Evolutionary conservation across 2,888 invertebrate genomes (phyloP).

Genomic region (Euplexia lucipara): DNA sequence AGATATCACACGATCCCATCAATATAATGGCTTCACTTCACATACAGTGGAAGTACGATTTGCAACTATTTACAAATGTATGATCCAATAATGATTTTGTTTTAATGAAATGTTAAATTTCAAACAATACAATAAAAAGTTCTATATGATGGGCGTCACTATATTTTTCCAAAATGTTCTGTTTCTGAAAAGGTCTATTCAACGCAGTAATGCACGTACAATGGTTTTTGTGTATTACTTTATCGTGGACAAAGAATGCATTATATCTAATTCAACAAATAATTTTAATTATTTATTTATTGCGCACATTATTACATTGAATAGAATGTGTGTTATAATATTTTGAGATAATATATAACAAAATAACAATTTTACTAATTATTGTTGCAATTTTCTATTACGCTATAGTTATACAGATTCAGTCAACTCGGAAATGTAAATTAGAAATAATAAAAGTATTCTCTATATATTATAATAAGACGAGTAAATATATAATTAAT

Average conservation of each 20-base stretch:
- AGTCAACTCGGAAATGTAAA: slow-evolving; percentile 86
- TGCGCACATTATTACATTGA: slow-evolving; percentile 77
- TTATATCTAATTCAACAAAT: slow-evolving; percentile 69
- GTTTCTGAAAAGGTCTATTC: slow-evolving; percentile 72
- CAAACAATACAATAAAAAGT: slow-evolving; percentile 57
- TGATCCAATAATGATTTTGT: slow-evolving; percentile 73
- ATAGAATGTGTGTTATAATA: slow-evolving; percentile 65
- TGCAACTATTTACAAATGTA: slow-evolving; percentile 81
- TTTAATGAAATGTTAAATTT: slow-evolving; percentile 64
- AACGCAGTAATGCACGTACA: slow-evolving; percentile 76
- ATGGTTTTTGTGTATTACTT: slow-evolving; percentile 62
- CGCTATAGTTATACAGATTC: slow-evolving; percentile 84
- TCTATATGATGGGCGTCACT: slow-evolving; percentile 67
- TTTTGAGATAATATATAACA: slow-evolving; percentile 52
- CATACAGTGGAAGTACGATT: slow-evolving; percentile 74
- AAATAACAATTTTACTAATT: slow-evolving; percentile 61
- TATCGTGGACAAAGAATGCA: slow-evolving; percentile 77
- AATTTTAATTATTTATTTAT: slow-evolving; percentile 39
- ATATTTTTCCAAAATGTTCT: slow-evolving; percentile 57
- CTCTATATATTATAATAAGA: slow-evolving; percentile 79
- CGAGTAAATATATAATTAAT: slow-evolving; percentile 84
- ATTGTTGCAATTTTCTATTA: slow-evolving; percentile 73
- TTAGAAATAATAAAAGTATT: slow-evolving; percentile 75
- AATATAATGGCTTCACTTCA: slow-evolving; percentile 66
- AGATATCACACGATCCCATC: slow-evolving; percentile 81